Percentiles rank a stretch among this genome's conserved stretches.
phyloP scores from a whole-genome alignment of 2,888 invertebrate species.

The Phyllotreta cruciferae region DNA sequence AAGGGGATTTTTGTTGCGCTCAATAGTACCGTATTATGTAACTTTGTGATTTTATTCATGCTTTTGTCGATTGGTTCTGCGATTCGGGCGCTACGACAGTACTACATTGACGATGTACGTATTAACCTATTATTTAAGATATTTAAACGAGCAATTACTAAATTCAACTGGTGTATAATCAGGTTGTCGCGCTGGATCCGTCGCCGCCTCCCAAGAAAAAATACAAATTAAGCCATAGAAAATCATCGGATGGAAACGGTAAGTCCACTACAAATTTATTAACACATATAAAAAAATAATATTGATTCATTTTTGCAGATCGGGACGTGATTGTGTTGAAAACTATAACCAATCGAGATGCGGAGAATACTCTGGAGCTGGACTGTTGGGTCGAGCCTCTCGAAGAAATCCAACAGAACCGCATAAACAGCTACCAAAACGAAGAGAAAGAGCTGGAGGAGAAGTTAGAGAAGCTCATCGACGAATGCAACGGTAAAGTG shows the following conservation, averaged over 20 bases:
- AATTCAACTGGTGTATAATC: too few relatives aligned
- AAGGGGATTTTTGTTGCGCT: too few relatives aligned
- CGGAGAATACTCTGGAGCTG: constrained; percentile 64
- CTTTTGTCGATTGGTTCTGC: not conserved
- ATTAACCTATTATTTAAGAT: too few relatives aligned
- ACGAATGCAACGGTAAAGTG: constrained; percentile 68
- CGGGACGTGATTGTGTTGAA: constrained; percentile 56
- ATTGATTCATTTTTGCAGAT: constrained; percentile 39
- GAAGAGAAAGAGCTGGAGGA: constrained; percentile 70
- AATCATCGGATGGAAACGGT: constrained; percentile 56
- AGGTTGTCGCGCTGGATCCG: constrained; percentile 24
- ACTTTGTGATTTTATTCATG: too few relatives aligned
- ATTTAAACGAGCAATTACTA: too few relatives aligned
- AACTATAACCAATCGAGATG: constrained; percentile 49
- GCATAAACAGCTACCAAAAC: constrained; percentile 68
- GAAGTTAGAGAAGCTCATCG: constrained; percentile 58
- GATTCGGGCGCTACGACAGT: not conserved
- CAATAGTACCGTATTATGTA: too few relatives aligned
- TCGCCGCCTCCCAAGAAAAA: constrained; percentile 56
- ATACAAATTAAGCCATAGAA: constrained; percentile 54
- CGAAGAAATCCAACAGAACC: constrained; percentile 59
- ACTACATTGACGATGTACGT: not conserved
- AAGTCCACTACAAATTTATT: too few relatives aligned
- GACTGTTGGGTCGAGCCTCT: constrained; percentile 78
- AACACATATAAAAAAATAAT: too few relatives aligned